phyloP scores from a whole-genome alignment of 2,797 vertebrate genomes.

The Oreortyx pictus region DNA sequence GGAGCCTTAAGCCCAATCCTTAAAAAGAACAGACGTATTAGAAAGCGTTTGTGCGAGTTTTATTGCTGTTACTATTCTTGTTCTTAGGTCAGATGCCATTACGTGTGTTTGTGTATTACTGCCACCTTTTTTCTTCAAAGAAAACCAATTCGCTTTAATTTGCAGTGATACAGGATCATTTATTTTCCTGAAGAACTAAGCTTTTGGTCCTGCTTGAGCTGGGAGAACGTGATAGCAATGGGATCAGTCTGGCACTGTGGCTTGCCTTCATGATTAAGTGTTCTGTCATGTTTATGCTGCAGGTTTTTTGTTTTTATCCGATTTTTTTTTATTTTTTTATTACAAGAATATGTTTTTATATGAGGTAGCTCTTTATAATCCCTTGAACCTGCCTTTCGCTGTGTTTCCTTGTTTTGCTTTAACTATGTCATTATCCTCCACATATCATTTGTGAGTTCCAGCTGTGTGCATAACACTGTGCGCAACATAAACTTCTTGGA shows the following conservation, averaged over 20 bases:
- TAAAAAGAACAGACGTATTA: neutral
- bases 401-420: conserved; percentile 40
- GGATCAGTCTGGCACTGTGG: neutral
- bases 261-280: conserved; percentile 6
- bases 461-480: conserved; percentile 54
- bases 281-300: neutral
- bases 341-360: conserved; percentile 21
- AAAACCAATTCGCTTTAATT: neutral
- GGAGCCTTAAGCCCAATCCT: neutral
- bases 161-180: neutral
- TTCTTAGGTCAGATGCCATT: conserved; percentile 3
- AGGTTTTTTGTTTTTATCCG: neutral
- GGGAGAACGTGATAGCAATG: neutral
- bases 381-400: conserved; percentile 32
- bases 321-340: neutral
- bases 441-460: conserved; percentile 57
- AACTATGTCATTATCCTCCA: conserved; percentile 52
- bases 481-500: conserved; percentile 28
- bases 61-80: neutral
- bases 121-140: neutral
- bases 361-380: conserved; percentile 34
- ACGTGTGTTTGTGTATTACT: neutral
- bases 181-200: neutral
- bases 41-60: neutral
- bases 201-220: neutral